These are phyloP conservation scores for Orchesella cincta DNA, from an alignment of 1,140 invertebrate genomes.

Conservation along the genomic window DNA sequence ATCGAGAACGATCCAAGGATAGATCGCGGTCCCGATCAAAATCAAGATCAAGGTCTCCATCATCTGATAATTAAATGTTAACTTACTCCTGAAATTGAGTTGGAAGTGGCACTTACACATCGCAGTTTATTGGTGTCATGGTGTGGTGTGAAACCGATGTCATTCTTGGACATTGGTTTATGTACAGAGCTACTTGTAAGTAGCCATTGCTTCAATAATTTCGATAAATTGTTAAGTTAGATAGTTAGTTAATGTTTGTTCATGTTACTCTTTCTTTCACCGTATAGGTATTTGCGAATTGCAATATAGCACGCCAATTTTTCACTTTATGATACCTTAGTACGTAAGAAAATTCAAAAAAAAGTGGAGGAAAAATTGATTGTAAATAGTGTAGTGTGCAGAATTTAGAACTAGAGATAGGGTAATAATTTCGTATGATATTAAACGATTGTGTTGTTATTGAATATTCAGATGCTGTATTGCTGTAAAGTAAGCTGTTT, in stretches of 20 bases:
- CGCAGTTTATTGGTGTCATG: slow-evolving; percentile 9
- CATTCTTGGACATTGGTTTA: slow-evolving; percentile 30
- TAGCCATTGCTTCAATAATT: not conserved
- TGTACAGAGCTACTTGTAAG: slow-evolving; percentile 33
- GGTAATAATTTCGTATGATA: slow-evolving; percentile 22
- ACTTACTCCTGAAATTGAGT: not conserved
- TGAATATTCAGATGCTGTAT: slow-evolving; percentile 30
- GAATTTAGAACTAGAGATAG: not conserved
- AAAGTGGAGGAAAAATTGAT: not conserved
- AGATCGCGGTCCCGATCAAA: slow-evolving; percentile 37
- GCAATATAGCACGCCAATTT: slow-evolving; percentile 1
- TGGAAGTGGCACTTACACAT: too few relatives aligned
- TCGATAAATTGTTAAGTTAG: slow-evolving; percentile 13
- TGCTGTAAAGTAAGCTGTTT: slow-evolving; percentile 30
- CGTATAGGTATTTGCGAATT: slow-evolving; percentile 10
- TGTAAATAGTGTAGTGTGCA: not conserved
- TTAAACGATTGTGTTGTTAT: slow-evolving; percentile 23
- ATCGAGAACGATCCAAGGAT: slow-evolving; percentile 28
- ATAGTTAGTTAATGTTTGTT: not conserved
- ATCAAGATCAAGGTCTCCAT: slow-evolving; percentile 39
- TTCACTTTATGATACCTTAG: not conserved
- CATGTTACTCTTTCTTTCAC: slow-evolving; percentile 5
- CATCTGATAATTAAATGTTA: slow-evolving; percentile 17
- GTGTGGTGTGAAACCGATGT: slow-evolving; percentile 8
- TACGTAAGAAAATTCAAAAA: not conserved